These are phyloP conservation scores for Rhinopomastus cyanomelas DNA, from an alignment of 2,113 vertebrate species.

Conservation along the genomic window DNA sequence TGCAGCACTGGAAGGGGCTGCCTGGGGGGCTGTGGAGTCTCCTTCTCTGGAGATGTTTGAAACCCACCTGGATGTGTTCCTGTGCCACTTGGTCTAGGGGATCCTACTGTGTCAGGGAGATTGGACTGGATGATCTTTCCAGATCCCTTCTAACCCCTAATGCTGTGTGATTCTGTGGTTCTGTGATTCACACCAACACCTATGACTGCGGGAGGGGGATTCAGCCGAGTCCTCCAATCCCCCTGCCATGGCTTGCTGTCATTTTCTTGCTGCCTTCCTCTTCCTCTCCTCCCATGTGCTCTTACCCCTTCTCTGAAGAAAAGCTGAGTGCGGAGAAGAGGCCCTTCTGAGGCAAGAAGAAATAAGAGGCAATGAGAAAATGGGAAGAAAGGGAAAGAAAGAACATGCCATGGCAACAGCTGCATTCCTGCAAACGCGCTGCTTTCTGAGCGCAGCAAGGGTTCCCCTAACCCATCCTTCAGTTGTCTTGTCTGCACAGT, in stretches of 20 bases:
- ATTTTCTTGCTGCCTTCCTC: background rate
- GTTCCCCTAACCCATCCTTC: background rate
- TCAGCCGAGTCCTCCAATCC: background rate
- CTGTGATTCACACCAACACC: background rate
- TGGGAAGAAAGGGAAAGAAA: background rate
- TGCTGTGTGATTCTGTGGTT: too few relatives aligned
- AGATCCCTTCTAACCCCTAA: too few relatives aligned
- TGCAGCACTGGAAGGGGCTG: too few relatives aligned
- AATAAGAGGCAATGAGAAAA: background rate
- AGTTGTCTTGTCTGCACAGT: background rate
- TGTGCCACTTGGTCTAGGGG: too few relatives aligned
- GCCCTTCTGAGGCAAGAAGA: background rate
- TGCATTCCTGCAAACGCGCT: background rate
- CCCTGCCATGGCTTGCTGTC: background rate
- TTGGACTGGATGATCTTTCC: too few relatives aligned
- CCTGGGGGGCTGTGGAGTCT: too few relatives aligned
- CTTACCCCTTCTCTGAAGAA: background rate
- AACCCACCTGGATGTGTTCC: too few relatives aligned
- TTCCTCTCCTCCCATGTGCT: background rate
- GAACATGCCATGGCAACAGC: background rate
- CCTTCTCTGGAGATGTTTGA: too few relatives aligned
- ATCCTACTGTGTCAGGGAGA: too few relatives aligned
- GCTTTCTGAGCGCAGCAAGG: background rate
- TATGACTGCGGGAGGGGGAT: accelerated
- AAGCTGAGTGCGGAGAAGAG: background rate